Percentiles rank a stretch among this genome's conserved stretches.
These are phyloP conservation scores for Diloba caeruleocephala DNA, from an alignment of 2,888 invertebrate species.

Conservation along the genomic window DNA sequence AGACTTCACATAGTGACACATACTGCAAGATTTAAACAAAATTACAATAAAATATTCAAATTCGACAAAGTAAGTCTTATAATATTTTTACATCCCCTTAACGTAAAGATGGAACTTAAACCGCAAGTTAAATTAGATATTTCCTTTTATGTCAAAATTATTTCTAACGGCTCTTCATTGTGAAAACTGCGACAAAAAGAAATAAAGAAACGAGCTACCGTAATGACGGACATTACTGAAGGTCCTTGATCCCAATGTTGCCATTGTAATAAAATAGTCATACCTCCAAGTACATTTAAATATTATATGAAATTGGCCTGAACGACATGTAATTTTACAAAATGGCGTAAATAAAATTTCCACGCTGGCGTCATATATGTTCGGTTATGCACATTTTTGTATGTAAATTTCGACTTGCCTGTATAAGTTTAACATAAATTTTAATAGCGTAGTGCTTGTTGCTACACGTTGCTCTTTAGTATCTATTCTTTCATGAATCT, in stretches of 20 bases:
- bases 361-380: constrained; percentile 47
- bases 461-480: too few species aligned
- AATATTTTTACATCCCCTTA: constrained; percentile 22
- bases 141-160: constrained; percentile 41
- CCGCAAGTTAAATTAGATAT: constrained; percentile 45
- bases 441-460: constrained; percentile 32
- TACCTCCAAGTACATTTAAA: constrained; percentile 63
- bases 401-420: constrained; percentile 47
- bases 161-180: constrained; percentile 42
- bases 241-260: constrained; percentile 61
- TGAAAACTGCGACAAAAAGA: constrained; percentile 41
- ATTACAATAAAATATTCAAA: too few species aligned
- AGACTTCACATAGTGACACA: too few species aligned
- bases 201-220: constrained; percentile 43
- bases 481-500: constrained; percentile 16
- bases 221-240: constrained; percentile 59
- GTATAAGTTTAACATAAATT: constrained; percentile 47
- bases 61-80: too few species aligned
- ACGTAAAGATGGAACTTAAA: constrained; percentile 21
- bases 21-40: too few species aligned
- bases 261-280: constrained; percentile 66
- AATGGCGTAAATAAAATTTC: constrained; percentile 54
- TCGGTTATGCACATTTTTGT: constrained; percentile 45
- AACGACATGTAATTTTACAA: constrained; percentile 50
- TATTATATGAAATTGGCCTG: constrained; percentile 48